These are phyloP conservation scores for Pollenia labialis DNA, from an alignment of 2,888 invertebrate species.

Conservation along the genomic window DNA sequence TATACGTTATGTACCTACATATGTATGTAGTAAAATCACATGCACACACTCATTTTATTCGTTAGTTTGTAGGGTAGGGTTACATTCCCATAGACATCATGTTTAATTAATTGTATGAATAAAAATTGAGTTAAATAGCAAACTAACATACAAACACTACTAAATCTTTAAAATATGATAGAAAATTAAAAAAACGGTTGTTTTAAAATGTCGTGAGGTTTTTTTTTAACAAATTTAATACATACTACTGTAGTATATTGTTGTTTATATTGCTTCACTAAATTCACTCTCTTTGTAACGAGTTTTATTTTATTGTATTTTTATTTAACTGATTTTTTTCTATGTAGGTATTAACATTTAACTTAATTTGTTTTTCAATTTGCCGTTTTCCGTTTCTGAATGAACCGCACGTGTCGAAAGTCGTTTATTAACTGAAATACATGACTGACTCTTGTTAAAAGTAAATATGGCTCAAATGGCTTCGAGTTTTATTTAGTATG, in stretches of 20 bases:
- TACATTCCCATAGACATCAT: slow-evolving; percentile 67
- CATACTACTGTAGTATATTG: slow-evolving; percentile 1
- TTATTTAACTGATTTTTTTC: slow-evolving; percentile 27
- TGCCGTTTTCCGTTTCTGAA: slow-evolving; percentile 38
- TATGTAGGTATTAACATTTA: background rate
- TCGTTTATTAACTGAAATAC: slow-evolving; percentile 69
- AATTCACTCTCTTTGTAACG: slow-evolving; percentile 54
- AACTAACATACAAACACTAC: slow-evolving; percentile 1
- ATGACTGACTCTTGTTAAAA: slow-evolving; percentile 18
- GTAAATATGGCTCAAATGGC: slow-evolving; percentile 63
- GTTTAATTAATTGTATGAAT: slow-evolving; percentile 24
- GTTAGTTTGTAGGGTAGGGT: slow-evolving; percentile 43
- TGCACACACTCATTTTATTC: background rate
- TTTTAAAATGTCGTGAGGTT: slow-evolving; percentile 31
- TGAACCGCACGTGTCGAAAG: slow-evolving; percentile 71
- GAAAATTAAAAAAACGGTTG: slow-evolving; percentile 17
- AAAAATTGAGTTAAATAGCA: slow-evolving; percentile 34
- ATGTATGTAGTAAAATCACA: no score
- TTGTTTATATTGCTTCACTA: slow-evolving; percentile 34
- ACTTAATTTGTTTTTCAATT: background rate
- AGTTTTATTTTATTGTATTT: slow-evolving; percentile 33
- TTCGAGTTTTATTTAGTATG: background rate
- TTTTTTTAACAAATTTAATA: slow-evolving; percentile 18
- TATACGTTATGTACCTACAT: background rate
- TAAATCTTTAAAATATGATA: background rate